Evolutionary conservation across 2,113 vertebrate species (phyloP).

Genomic region (Pomatorhinus ruficollis): DNA sequence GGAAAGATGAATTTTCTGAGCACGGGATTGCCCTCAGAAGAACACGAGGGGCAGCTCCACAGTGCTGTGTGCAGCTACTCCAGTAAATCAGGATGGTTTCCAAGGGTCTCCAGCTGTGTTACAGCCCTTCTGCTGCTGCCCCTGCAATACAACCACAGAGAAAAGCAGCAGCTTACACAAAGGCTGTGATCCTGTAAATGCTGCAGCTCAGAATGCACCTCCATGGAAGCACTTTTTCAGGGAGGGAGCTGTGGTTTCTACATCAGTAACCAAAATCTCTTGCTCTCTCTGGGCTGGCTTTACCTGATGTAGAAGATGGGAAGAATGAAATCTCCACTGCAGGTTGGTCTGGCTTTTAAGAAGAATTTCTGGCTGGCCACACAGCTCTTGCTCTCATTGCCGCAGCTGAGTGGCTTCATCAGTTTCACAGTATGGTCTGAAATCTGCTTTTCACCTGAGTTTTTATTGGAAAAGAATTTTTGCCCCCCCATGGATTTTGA

Average conservation of each 20-base stretch:
- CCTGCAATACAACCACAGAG: not conserved
- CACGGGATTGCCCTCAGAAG: not conserved
- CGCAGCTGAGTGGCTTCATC: not conserved
- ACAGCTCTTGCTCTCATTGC: not conserved
- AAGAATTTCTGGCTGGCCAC: not conserved
- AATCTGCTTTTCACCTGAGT: not conserved
- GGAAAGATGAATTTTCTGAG: not conserved
- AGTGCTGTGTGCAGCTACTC: not conserved
- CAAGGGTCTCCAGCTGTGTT: not conserved
- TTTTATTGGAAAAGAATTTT: not conserved
- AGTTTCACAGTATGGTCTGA: not conserved
- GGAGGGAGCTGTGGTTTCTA: not conserved
- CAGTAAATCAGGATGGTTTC: constrained; percentile 5
- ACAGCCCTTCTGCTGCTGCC: not conserved
- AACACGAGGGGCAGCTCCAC: not conserved
- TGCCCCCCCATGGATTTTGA: not conserved
- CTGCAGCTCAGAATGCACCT: not conserved
- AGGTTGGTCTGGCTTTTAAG: not conserved
- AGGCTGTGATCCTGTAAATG: not conserved
- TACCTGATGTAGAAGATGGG: not conserved
- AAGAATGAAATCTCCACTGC: not conserved
- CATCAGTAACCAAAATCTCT: not conserved
- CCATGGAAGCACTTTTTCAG: not conserved
- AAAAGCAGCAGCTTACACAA: not conserved
- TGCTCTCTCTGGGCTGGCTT: not conserved